These are phyloP conservation scores for Passer montanus DNA, from an alignment of 2,113 vertebrate species.

Conservation along the genomic window DNA sequence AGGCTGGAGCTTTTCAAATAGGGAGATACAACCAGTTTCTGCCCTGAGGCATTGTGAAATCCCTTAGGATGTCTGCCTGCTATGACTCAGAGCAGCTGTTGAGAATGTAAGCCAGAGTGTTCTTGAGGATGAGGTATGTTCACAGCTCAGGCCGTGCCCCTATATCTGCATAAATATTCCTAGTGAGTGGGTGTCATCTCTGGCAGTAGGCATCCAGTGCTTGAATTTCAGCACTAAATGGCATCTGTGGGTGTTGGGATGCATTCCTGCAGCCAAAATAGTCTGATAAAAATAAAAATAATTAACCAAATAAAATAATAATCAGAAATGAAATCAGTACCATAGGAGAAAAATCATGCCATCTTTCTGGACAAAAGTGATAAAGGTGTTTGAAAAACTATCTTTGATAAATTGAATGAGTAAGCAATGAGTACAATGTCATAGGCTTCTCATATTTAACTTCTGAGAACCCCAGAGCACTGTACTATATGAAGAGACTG, in stretches of 20 bases:
- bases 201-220: background rate
- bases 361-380: background rate
- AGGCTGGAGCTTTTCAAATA: background rate
- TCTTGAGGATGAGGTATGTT: slow-evolving; percentile 20
- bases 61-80: background rate
- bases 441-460: background rate
- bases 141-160: background rate
- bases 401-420: background rate
- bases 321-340: background rate
- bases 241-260: slow-evolving; percentile 11
- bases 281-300: background rate
- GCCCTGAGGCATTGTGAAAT: background rate
- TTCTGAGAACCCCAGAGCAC: background rate
- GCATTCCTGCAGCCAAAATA: slow-evolving; percentile 8
- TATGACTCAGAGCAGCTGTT: slow-evolving; percentile 54
- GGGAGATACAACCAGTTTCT: background rate
- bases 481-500: background rate
- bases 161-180: slow-evolving; percentile 32
- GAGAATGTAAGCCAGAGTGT: background rate
- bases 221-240: slow-evolving; percentile 58
- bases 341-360: background rate
- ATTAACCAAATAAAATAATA: background rate
- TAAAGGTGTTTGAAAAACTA: background rate
- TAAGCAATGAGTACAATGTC: background rate
- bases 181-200: slow-evolving; percentile 42